phyloP scores from a whole-genome alignment of 1,140 invertebrate genomes.

The Cataglyphis hispanica region DNA sequence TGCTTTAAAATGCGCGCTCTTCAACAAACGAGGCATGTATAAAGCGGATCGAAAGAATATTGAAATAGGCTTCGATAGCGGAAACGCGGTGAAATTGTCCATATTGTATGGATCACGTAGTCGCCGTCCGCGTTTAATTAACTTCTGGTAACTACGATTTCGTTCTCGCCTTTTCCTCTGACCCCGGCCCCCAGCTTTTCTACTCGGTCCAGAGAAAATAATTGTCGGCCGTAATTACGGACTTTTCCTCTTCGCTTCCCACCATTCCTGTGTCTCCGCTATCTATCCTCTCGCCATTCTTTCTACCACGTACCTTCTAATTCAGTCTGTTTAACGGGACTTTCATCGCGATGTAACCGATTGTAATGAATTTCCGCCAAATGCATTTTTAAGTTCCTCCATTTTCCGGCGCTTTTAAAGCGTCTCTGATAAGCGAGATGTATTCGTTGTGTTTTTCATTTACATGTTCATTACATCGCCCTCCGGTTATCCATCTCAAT shows the following conservation, averaged over 20 bases:
- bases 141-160: slow-evolving; percentile 79
- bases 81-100: slow-evolving; percentile 51
- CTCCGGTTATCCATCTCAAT: slow-evolving; percentile 21
- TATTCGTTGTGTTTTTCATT: slow-evolving; percentile 49
- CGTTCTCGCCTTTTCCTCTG: slow-evolving; percentile 54
- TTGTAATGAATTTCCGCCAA: slow-evolving; percentile 63
- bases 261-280: slow-evolving; percentile 31
- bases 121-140: slow-evolving; percentile 79
- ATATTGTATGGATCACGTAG: slow-evolving; percentile 53
- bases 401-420: slow-evolving; percentile 61
- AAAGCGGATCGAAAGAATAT: slow-evolving; percentile 46
- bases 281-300: slow-evolving; percentile 47
- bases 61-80: slow-evolving; percentile 47
- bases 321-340: slow-evolving; percentile 64
- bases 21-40: neutral
- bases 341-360: slow-evolving; percentile 63
- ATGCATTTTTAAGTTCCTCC: slow-evolving; percentile 62
- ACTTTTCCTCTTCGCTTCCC: slow-evolving; percentile 64
- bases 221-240: slow-evolving; percentile 79
- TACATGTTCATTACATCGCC: slow-evolving; percentile 47
- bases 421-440: slow-evolving; percentile 45
- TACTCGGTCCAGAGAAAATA: slow-evolving; percentile 74
- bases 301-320: slow-evolving; percentile 44
- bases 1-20: neutral
- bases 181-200: slow-evolving; percentile 36